Percentiles rank a stretch among this genome's conserved stretches.
Evolutionary conservation across 2,797 vertebrate genomes (phyloP).

Genomic region (Phalloptychus januarius): DNA sequence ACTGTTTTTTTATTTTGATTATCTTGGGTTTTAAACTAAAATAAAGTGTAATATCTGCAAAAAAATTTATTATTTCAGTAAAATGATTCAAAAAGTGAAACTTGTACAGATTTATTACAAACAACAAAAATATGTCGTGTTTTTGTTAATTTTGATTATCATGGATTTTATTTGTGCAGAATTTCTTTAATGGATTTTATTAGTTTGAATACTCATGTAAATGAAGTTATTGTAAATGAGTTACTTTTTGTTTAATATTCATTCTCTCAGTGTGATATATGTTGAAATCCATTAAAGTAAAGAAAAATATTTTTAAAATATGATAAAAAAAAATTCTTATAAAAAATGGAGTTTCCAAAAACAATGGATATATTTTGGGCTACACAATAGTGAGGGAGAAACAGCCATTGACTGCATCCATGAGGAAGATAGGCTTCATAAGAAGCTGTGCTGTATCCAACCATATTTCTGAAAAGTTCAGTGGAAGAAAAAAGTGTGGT

Average conservation of each 20-base stretch:
- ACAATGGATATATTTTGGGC: not conserved
- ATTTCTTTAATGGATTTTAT: not conserved
- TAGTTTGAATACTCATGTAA: not conserved
- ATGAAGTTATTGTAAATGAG: not conserved
- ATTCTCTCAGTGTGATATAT: not conserved
- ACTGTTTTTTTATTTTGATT: not conserved
- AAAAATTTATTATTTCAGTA: no score
- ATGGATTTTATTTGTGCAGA: not conserved
- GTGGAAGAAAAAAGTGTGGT: constrained; percentile 1
- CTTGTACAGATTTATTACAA: no score
- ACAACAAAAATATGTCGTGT: no score
- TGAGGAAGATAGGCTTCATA: not conserved
- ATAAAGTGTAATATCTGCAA: no score
- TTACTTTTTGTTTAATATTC: not conserved
- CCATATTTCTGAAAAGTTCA: not conserved
- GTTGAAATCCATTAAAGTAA: not conserved
- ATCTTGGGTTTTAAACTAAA: no score
- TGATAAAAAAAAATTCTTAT: not conserved
- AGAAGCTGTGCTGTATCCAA: not conserved
- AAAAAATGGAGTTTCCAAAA: no score
- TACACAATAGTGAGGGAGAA: not conserved
- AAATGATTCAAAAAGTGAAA: no score
- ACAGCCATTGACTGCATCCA: not conserved
- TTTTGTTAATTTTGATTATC: no score
- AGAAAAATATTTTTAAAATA: not conserved